Evolutionary conservation across 2,113 vertebrate genomes (phyloP).

Genomic region (Zapus hudsonius): DNA sequence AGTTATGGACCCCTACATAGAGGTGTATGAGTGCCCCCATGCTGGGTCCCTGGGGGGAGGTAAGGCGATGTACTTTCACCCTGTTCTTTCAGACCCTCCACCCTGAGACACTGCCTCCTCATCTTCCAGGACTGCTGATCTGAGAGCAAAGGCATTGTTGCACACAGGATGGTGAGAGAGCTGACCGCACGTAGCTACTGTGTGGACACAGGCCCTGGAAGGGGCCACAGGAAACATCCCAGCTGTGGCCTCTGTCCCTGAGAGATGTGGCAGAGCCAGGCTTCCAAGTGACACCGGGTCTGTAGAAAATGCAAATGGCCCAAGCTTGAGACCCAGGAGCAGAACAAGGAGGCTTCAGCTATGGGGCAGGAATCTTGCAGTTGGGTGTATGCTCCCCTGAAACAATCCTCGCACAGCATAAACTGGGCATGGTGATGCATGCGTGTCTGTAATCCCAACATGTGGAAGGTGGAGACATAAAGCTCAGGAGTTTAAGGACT

Average conservation of each 20-base stretch:
- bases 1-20: too few relatives aligned
- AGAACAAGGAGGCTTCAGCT: not conserved
- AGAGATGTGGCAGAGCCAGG: not conserved
- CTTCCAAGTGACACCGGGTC: not conserved
- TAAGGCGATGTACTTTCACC: fast-evolving
- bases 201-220: not conserved
- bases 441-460: not conserved
- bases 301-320: not conserved
- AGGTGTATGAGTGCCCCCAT: not conserved
- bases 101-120: fast-evolving
- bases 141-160: not conserved
- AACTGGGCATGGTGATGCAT: not conserved
- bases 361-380: too few relatives aligned
- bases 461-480: not conserved
- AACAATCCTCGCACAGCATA: not conserved
- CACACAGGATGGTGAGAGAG: not conserved
- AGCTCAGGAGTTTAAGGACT: not conserved
- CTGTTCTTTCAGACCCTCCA: not conserved
- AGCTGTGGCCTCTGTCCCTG: not conserved
- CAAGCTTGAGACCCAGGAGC: too few relatives aligned
- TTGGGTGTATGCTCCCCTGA: not conserved
- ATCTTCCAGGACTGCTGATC: not conserved
- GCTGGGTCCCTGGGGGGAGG: not conserved
- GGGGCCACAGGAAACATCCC: not conserved
- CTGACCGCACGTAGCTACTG: not conserved